Base-by-base conservation (phyloP, 1,140 invertebrate genomes). In the Drosophila jambulina region DNA sequence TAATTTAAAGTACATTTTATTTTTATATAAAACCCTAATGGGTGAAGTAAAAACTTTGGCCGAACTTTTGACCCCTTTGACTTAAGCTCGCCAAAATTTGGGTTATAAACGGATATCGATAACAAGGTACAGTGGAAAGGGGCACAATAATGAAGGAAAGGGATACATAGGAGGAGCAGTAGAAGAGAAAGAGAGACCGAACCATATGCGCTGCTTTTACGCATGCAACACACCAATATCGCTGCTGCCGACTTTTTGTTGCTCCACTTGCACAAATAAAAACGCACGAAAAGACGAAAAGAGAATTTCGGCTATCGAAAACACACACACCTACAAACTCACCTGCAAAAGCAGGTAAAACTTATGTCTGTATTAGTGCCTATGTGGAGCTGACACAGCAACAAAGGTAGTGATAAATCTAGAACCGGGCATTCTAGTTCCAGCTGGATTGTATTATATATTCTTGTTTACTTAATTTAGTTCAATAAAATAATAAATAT, bases 231-330 rank as follows among this genome's bases (percentile, higher is more conserved):
- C 34, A 42, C 49, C 60, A 63, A 27, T 54, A 54, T 25, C 34
- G 53, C 21, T 56, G 34, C 48, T 43, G 40, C 56, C 68, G 48
- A 69, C 63, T 68, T 69, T 46, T 56, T 74, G 65, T 40, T 71
- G 71, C 71, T 75, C 71, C 58, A 75, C 58, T 75, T 75, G 71
- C 71, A 75, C 70, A 75, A 75, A 63, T 58, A 75, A 63, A 75
- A 75, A 54, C 58, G 71, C 59, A 64, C 43, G 32, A 64, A 76
- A 75, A 74, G 58, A 38, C 72, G 42, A 61, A 59, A 43, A 53
- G 56, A 72, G 72, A 63, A 76, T 76, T 76, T 76, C 42, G 71
- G 71, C 60, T 75, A 71, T 72, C 67, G 69, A 71, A 36, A 51
- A 27, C 53, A 32, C 32, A 27, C 32, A 45, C 38, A 62, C 34